Percentiles rank a stretch among this genome's conserved stretches.
These are phyloP conservation scores for Cerceris ruficornis DNA, from an alignment of 2,888 invertebrate species.

Conservation along the genomic window DNA sequence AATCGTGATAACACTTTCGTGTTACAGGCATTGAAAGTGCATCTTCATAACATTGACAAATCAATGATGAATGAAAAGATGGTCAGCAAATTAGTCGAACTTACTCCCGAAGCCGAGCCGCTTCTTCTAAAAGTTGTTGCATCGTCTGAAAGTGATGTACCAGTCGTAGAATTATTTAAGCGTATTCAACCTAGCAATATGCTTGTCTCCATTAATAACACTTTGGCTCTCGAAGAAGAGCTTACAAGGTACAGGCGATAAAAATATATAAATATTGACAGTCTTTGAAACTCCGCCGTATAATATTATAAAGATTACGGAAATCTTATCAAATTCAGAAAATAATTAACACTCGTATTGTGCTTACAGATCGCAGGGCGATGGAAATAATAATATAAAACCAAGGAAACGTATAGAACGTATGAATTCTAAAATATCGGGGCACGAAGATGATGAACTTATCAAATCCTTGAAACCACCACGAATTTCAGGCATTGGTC, in stretches of 20 bases:
- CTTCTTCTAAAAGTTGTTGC: conserved; percentile 83
- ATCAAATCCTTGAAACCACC: conserved; percentile 77
- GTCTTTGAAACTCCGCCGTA: not conserved
- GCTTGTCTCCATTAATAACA: conserved; percentile 88
- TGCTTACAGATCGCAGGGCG: conserved; percentile 55
- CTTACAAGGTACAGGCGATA: conserved; percentile 80
- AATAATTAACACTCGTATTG: conserved; percentile 3
- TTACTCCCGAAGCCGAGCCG: conserved; percentile 84
- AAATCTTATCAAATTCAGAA: not conserved
- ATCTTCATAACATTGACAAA: conserved; percentile 84
- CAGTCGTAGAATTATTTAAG: conserved; percentile 87
- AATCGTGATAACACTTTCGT: not conserved
- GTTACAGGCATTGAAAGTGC: conserved; percentile 81
- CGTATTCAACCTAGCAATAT: conserved; percentile 85
- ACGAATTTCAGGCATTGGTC: conserved; percentile 81
- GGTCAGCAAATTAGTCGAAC: conserved; percentile 74
- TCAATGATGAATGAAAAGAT: conserved; percentile 80
- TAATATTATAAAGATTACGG: not conserved
- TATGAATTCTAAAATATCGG: conserved; percentile 47
- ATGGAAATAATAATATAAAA: conserved; percentile 72
- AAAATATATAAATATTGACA: not conserved
- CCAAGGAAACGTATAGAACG: conserved; percentile 66
- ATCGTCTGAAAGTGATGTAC: conserved; percentile 63
- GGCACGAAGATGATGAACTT: conserved; percentile 38
- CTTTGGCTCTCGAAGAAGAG: conserved; percentile 86